Conservation (phyloP, 2,888 invertebrate species). For the Incurvaria masculella region DNA sequence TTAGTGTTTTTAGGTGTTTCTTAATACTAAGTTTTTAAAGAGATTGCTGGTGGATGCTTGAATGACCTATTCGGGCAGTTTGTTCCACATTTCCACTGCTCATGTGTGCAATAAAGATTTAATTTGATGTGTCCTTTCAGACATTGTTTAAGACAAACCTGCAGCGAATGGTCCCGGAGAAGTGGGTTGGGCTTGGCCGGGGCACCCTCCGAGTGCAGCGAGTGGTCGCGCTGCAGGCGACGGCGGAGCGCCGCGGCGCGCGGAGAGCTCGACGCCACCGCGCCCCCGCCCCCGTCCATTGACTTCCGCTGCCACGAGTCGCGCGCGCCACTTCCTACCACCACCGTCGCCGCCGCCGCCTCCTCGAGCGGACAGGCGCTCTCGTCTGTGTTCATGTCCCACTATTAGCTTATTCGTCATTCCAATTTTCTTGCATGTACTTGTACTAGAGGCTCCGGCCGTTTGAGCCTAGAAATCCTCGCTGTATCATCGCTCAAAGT, state of each 20-base stretch:
- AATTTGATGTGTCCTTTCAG: background rate
- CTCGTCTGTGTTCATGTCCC: too few relatives aligned
- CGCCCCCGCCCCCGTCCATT: slow-evolving; percentile 37
- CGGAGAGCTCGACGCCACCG: slow-evolving; percentile 28
- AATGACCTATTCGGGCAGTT: too few relatives aligned
- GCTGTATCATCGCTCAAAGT: too few relatives aligned
- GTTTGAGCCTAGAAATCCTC: too few relatives aligned
- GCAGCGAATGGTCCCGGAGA: slow-evolving; percentile 47
- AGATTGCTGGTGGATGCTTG: too few relatives aligned
- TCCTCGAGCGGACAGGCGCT: background rate
- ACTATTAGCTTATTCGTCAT: too few relatives aligned
- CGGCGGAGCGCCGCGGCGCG: slow-evolving; percentile 27
- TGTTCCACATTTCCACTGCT: too few relatives aligned
- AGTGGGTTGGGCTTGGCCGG: slow-evolving; percentile 42
- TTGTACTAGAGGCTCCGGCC: too few relatives aligned
- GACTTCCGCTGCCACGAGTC: slow-evolving; percentile 42
- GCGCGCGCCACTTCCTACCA: slow-evolving; percentile 23
- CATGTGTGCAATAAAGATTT: slow-evolving; percentile 1
- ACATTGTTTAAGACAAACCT: slow-evolving; percentile 34
- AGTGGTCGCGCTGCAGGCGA: slow-evolving; percentile 42
- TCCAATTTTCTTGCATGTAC: too few relatives aligned
- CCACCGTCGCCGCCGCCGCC: background rate
- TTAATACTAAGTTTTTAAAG: too few relatives aligned
- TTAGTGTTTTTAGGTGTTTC: too few relatives aligned
- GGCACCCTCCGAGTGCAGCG: slow-evolving; percentile 47